A percentile compares a stretch with the other conserved stretches of the same genome.
Conservation (phyloP, 2,113 vertebrate species). For the Crotophaga sulcirostris region DNA sequence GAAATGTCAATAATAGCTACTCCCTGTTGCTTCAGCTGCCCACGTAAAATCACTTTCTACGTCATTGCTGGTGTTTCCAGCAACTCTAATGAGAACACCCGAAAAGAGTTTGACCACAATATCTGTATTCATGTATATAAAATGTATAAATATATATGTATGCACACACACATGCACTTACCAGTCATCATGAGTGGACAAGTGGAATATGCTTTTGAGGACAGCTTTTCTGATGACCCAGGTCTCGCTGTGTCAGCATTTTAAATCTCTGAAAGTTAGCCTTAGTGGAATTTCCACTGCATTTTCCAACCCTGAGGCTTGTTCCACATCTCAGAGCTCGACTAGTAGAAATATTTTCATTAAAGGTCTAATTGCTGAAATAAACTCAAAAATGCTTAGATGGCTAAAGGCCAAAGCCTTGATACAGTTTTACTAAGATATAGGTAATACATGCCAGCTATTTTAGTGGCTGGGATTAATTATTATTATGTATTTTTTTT, state of each 20-base stretch:
- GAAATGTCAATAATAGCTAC: neutral
- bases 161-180: accelerated
- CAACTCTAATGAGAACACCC: neutral
- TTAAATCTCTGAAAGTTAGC: neutral
- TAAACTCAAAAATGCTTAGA: neutral
- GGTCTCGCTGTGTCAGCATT: neutral
- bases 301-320: neutral
- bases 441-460: neutral
- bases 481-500: neutral
- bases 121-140: neutral
- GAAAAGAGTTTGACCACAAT: neutral
- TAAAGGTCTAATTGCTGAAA: neutral
- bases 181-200: neutral
- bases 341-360: neutral
- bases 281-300: neutral
- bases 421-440: neutral
- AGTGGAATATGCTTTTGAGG: neutral
- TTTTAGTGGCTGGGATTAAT: neutral
- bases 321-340: neutral
- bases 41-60: neutral
- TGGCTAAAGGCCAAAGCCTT: neutral
- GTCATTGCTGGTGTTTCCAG: neutral
- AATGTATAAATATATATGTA: accelerated
- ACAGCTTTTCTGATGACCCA: neutral
- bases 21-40: neutral